These are phyloP conservation scores for Drosophila nannoptera DNA, from an alignment of 1,140 invertebrate species.

Conservation along the genomic window DNA sequence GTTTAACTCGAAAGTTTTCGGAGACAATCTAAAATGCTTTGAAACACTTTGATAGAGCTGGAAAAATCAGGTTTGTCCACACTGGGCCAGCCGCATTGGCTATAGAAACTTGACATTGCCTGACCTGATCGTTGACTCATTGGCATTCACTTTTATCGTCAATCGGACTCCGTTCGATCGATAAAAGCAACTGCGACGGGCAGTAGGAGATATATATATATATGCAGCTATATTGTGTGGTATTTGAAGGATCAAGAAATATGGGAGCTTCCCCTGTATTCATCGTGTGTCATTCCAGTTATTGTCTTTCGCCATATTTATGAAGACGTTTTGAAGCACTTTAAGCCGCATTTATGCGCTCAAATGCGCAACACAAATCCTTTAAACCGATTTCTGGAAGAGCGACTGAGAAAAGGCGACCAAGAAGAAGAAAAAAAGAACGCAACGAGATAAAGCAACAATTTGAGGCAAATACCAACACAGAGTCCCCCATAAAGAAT, in stretches of 20 bases:
- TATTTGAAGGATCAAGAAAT: too few species aligned
- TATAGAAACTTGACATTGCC: constrained; percentile 71
- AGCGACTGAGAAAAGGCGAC: background rate
- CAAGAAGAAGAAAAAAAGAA: constrained; percentile 8
- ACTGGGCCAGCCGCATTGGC: constrained; percentile 23
- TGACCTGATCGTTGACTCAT: constrained; percentile 38
- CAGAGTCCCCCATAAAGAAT: constrained; percentile 61
- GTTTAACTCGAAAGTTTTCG: too few species aligned
- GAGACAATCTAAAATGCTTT: constrained; percentile 21
- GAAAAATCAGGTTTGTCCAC: constrained; percentile 44
- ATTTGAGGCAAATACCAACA: constrained; percentile 58
- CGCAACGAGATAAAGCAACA: constrained; percentile 36
- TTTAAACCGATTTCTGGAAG: constrained; percentile 66
- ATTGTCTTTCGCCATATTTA: constrained; percentile 41
- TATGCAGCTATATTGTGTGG: too few species aligned
- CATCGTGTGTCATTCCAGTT: too few species aligned
- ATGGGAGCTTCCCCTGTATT: too few species aligned
- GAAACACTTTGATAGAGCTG: constrained; percentile 7
- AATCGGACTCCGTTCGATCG: constrained; percentile 19
- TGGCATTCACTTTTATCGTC: constrained; percentile 64
- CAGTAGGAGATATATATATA: constrained; percentile 16
- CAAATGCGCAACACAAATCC: constrained; percentile 61
- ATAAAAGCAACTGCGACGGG: constrained; percentile 30
- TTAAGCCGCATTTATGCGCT: constrained; percentile 54
- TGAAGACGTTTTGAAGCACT: constrained; percentile 57